These are phyloP conservation scores for Acomys russatus DNA, from an alignment of 2,797 vertebrate genomes.

Conservation along the genomic window DNA sequence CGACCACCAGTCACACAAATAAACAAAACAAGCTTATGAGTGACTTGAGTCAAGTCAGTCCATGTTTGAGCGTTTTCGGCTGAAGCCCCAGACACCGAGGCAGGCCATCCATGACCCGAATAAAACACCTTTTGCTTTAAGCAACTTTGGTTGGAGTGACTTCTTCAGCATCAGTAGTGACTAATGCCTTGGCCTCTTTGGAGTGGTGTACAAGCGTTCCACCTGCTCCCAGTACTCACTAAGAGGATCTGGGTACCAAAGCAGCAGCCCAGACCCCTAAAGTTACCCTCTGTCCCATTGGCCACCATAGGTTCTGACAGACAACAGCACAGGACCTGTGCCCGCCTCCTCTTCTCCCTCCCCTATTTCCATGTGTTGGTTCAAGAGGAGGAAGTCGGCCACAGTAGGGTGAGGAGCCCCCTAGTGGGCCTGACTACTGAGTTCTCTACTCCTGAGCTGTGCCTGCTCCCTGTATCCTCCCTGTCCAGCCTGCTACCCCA, in stretches of 20 bases:
- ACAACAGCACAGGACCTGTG: not conserved
- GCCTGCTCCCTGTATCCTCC: not conserved
- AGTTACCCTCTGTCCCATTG: not conserved
- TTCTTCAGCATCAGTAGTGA: not conserved
- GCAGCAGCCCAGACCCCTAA: not conserved
- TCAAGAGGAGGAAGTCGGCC: not conserved
- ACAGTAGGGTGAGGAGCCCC: not conserved
- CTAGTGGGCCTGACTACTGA: not conserved
- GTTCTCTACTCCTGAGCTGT: not conserved
- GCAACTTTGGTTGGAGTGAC: not conserved
- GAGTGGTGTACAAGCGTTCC: not conserved
- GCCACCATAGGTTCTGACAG: not conserved
- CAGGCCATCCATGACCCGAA: not conserved
- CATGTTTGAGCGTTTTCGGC: not conserved
- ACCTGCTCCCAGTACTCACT: too few species aligned
- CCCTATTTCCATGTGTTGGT: not conserved
- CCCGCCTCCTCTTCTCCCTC: not conserved
- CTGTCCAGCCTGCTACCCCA: not conserved
- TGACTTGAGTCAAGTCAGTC: not conserved
- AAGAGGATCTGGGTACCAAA: not conserved
- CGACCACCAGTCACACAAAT: not conserved
- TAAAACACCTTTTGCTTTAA: not conserved
- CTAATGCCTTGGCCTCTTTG: not conserved
- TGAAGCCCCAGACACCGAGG: not conserved
- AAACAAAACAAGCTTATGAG: not conserved